Percentiles rank a stretch among this genome's conserved stretches.
Evolutionary conservation across 2,113 vertebrate species (phyloP).

Genomic region (Seriola rivoliana): DNA sequence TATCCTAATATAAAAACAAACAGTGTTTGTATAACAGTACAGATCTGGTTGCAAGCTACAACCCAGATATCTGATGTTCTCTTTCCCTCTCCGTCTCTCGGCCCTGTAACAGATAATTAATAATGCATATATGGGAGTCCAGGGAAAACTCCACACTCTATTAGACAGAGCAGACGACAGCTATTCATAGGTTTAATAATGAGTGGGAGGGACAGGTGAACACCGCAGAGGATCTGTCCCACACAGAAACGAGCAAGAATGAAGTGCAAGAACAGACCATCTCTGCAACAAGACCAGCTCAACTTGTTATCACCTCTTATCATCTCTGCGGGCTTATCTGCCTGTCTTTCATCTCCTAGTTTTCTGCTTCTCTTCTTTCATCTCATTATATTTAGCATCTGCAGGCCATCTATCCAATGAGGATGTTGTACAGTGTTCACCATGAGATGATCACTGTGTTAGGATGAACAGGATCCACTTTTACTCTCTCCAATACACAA

Average conservation of each 20-base stretch:
- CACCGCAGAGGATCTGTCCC: slow-evolving; percentile 38
- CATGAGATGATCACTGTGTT: background rate
- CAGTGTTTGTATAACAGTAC: slow-evolving; percentile 39
- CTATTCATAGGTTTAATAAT: slow-evolving; percentile 72
- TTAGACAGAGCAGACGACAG: slow-evolving; percentile 65
- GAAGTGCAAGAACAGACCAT: slow-evolving; percentile 8
- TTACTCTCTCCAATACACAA: background rate
- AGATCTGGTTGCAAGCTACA: slow-evolving; percentile 49
- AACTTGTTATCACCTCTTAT: slow-evolving; percentile 21
- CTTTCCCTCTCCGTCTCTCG: slow-evolving; percentile 22
- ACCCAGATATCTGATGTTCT: slow-evolving; percentile 45
- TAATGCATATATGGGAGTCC: slow-evolving; percentile 77
- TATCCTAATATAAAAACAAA: slow-evolving; percentile 47
- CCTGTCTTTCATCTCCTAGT: slow-evolving; percentile 22
- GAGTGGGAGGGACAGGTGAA: slow-evolving; percentile 62
- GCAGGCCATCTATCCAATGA: slow-evolving; percentile 6
- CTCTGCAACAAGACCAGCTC: slow-evolving; percentile 2
- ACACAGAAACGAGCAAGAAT: slow-evolving; percentile 13
- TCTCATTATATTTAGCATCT: slow-evolving; percentile 35
- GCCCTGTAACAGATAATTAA: slow-evolving; percentile 70
- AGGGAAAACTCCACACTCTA: slow-evolving; percentile 75
- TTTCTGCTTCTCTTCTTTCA: background rate
- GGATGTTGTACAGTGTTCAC: slow-evolving; percentile 3
- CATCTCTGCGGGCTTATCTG: slow-evolving; percentile 29
- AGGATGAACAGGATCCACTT: background rate